Base-by-base conservation (phyloP, 2,797 vertebrate genomes). In the Etheostoma perlongum region DNA sequence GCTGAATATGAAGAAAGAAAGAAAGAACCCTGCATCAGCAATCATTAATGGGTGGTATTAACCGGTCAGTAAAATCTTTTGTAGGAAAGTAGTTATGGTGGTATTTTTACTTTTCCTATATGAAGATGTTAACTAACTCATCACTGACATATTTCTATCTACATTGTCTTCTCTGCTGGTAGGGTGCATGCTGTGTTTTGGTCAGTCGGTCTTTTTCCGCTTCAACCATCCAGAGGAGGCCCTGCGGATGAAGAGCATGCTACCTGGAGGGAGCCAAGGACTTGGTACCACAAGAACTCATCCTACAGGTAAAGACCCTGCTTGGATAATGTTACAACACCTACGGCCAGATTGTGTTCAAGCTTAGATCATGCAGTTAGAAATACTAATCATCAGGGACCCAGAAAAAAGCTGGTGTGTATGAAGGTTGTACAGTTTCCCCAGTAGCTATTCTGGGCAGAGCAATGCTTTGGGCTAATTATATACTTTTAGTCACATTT, bases 101-200 rank as follows among this genome's bases (percentile, higher is more conserved):
- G n/a, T 65, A 13, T 51, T 30, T 33, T 18, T 44, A 36, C 14
- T 30, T 46, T 48, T 2, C 10, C 44, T 47, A 11, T 65, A 40
- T 55, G 9, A 53, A 14, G 27, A 62, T 53, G 12, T 58, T n/a
- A 42, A 67, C 15, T 9, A 58, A 49, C 18, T 47, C 21, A 67
- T 73, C 33, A 42, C 19, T 71, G 67, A 62, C 59, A 68, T 16
- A 46, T 64, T 58, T 42, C 4, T 44, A 9, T 2, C 4, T 55
- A 33, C 23, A 65, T 13, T 1, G 15, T 51, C 18, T 48, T 44
- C 42, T 85, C 48, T 69, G 47, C 72, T 72, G 47, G 46, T 92
- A 99, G 98, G 98, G 74, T 99, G 97, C 91, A 98, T 98, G 97
- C 95, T 99, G 92, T 99, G 98, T 93, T 96, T 99, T 81, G 98